Conservation (phyloP, 1,140 invertebrate species). For the Lucilia sericata region DNA sequence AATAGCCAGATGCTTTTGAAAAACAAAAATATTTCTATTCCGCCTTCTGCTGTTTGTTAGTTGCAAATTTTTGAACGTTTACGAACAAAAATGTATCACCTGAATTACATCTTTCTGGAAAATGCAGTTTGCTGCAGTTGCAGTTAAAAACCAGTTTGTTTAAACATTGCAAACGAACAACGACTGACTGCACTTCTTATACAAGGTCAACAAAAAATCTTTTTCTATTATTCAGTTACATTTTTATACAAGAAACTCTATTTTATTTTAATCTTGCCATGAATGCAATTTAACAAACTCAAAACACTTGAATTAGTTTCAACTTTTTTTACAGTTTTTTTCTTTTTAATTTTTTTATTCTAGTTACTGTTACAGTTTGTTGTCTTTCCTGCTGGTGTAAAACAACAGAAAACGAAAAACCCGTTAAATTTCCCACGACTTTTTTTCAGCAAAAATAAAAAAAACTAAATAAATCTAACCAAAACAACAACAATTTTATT, state of each 20-base stretch:
- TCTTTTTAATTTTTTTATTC: background rate
- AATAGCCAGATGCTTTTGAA: too few species aligned
- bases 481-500: background rate
- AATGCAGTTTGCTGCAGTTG: too few species aligned
- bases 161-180: too few species aligned
- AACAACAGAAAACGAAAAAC: conserved; percentile 44
- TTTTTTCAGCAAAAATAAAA: conserved; percentile 26
- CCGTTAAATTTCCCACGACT: conserved; percentile 54
- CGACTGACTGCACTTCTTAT: too few species aligned
- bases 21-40: too few species aligned
- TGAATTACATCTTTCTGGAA: too few species aligned
- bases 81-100: too few species aligned
- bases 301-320: background rate
- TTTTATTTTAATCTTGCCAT: background rate
- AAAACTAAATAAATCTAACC: conserved; percentile 29
- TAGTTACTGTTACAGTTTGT: conserved; percentile 7
- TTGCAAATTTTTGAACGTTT: too few species aligned
- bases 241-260: background rate
- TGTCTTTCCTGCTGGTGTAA: background rate
- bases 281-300: conserved; percentile 1
- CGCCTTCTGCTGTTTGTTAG: too few species aligned
- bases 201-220: conserved; percentile 6
- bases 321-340: background rate
- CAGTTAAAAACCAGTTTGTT: too few species aligned
- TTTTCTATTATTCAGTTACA: background rate